Evolutionary conservation across 2,888 invertebrate species (phyloP).

Genomic region (Platycnemis pennipes): DNA sequence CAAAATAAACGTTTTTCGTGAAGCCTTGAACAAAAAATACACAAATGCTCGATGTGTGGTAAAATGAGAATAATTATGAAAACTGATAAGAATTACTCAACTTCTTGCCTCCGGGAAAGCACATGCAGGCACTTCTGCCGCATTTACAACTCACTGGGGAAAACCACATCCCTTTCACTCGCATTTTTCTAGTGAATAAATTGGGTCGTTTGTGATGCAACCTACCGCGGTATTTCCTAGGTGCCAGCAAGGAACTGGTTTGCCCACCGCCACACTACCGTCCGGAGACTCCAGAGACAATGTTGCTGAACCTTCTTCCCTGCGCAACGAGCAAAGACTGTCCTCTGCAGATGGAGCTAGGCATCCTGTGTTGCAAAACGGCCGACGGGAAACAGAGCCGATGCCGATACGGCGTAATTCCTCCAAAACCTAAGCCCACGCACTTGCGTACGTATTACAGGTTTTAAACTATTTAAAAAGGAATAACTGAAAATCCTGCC

Average conservation of each 20-base stretch:
- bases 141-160: neutral
- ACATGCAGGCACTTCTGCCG: neutral
- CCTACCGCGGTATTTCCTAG: neutral
- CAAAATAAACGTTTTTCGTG: no score
- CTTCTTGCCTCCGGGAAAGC: neutral
- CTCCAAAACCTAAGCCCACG: conserved; percentile 28
- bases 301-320: conserved; percentile 81
- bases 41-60: no score
- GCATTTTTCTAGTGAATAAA: neutral
- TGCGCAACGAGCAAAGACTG: conserved; percentile 82
- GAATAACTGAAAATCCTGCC: no score
- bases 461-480: neutral
- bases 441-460: neutral
- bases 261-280: conserved; percentile 67
- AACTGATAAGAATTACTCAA: no score
- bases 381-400: conserved; percentile 74
- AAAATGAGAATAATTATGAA: no score
- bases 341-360: conserved; percentile 78
- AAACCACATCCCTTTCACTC: conserved; percentile 20
- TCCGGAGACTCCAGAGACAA: conserved; percentile 73
- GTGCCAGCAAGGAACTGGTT: neutral
- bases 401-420: neutral
- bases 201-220: conserved; percentile 8
- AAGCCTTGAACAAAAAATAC: no score
- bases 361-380: conserved; percentile 81